phyloP scores from a whole-genome alignment of 2,888 invertebrate genomes.

The Chrysina gloriosa region DNA sequence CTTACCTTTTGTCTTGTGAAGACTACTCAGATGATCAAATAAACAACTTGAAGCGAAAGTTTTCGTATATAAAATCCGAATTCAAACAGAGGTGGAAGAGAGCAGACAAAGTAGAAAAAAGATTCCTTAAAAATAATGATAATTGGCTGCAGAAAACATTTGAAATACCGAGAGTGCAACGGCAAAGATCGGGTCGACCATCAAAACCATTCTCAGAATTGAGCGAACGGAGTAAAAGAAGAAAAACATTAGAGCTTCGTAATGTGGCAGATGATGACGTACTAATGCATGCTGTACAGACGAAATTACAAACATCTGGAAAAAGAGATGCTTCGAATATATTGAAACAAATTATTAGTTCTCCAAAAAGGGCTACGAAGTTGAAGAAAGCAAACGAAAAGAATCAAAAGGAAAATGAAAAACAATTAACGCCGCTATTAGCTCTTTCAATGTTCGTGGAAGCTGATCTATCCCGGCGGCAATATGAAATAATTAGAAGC shows the following conservation, averaged over 20 bases:
- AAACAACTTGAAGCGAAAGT: background rate
- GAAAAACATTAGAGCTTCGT: background rate
- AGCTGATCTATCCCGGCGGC: slow-evolving; percentile 24
- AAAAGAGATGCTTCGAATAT: slow-evolving; percentile 13
- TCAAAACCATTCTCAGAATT: background rate
- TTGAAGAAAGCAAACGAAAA: background rate
- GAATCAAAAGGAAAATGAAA: background rate
- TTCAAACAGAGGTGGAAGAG: background rate
- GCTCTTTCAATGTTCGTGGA: slow-evolving; percentile 38
- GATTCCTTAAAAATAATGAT: background rate
- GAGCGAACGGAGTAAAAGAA: background rate
- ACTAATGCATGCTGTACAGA: background rate
- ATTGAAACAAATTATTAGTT: background rate
- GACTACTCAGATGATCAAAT: background rate
- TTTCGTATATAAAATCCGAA: background rate
- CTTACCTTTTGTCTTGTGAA: background rate
- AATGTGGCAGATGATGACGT: background rate
- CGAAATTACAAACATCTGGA: background rate
- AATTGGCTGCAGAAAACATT: background rate
- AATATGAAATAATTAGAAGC: slow-evolving; percentile 38
- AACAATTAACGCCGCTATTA: background rate
- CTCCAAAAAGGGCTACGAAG: background rate
- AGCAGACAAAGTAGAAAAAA: background rate
- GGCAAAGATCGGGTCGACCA: background rate
- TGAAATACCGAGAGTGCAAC: background rate